Evolutionary conservation across 2,888 invertebrate species (phyloP), one percentile per base, ranked within the genome.

Genomic region (Drosophila putrida): DNA sequence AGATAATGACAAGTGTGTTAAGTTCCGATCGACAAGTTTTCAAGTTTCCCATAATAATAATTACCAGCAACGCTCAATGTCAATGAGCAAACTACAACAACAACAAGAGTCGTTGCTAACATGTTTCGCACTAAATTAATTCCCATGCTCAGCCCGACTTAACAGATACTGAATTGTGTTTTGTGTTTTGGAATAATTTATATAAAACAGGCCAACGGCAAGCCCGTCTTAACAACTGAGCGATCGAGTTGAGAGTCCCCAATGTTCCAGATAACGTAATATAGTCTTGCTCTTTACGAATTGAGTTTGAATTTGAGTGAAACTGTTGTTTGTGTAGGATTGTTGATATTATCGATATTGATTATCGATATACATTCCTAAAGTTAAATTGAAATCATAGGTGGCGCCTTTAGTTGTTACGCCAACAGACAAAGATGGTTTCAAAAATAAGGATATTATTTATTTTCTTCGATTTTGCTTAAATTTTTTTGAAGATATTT

Each of bases 1-100:
- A 72, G 47, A 53, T 57, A 61, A 31, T 33, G 15, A 6, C 11
- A 41, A 9, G 51, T 31, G 43, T 20, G 51, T 41, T 41, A 54
- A 59, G 53, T 69, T 63, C 55, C 68, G 27, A 44, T 27, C 62
- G 64, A 82, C 74, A 39, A 60, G 71, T 68, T 70, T 84, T 49
- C 53, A 11, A 41, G 27, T 55, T 25, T 33, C 36, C 33, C 38
- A 59, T 57, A 46, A 44, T 43, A 28, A 61, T 55, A 51, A 44
- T 46, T 74, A 84, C 85, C 85, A 58, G 70, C 49, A 49, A 49
- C 66, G 41, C 62, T 62, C 71, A 83, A 77, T 67, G 77, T 57
- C 69, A 83, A 58, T 59, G 66, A 65, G 57, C 59, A 68, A 64
- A 64, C 58, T 68, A 60, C 72, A 68, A 41, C 64, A 61, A 47